Base-by-base conservation (phyloP, 1,140 invertebrate genomes). In the Drosophila kurseongensis region DNA sequence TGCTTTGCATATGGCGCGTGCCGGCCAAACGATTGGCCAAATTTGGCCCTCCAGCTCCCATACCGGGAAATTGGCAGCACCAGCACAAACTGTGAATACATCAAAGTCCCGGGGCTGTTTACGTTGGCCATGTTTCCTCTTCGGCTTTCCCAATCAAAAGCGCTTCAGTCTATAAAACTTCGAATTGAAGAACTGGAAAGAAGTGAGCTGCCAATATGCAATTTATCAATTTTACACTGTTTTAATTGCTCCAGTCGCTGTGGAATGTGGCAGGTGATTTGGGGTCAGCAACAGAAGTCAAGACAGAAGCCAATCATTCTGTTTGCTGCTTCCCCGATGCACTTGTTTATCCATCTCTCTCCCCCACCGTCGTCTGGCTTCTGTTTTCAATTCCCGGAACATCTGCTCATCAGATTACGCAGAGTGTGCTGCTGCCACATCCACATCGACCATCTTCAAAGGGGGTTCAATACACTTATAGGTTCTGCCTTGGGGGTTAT, bases 1-100 rank as follows among this genome's bases (percentile, higher is more conserved):
- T 84, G 56, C 71, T 83, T 83, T 55, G 83, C 83, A 88, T 88
- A 77, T 80, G 84, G 83, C 83, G 84, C 83, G 83, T 88, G 84
- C 83, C 84, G 74, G 44, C 38, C 78, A 69, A 76, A 40, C 75
- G 65, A 73, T 86, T 76, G 71, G 75, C 82, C 83, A 86, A 88
- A 88, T 86, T 86, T 86, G 82, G 82, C 71, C 54, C 41, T 51
- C 57, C 48, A 16, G 36, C 52, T 45, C 58, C 72, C 60, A 42
- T 60, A 62, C 82, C 75, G 62, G 78, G 75, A 86, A 69, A 67
- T 73, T 71, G 78, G 52, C 60, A 56, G 56, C 73, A 73, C 75
- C 60, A 56, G 56, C 73, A 73, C 75, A 68, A 54, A 44, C 56
- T 56, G 65, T 71, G 52, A 62, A 71, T 61, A 85, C 82, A 75